phyloP scores from a whole-genome alignment of 2,888 invertebrate genomes.

The Zaprionus lineosus region DNA sequence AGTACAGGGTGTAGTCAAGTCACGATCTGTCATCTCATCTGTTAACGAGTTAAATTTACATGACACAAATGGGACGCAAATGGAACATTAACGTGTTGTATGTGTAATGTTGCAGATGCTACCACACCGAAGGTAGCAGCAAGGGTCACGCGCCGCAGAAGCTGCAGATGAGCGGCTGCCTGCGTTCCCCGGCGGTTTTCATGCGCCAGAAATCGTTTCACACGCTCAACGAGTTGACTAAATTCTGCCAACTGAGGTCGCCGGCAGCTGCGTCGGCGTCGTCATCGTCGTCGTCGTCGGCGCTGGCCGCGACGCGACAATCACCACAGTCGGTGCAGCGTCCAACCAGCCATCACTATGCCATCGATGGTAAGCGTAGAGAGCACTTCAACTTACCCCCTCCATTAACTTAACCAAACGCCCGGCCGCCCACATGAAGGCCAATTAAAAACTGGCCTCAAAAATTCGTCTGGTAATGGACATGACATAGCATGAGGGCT shows the following conservation, averaged over 20 bases:
- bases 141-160: slow-evolving; percentile 43
- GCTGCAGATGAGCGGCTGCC: slow-evolving; percentile 78
- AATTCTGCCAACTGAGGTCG: slow-evolving; percentile 72
- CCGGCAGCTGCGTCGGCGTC: slow-evolving; percentile 19
- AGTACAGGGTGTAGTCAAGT: too few species aligned
- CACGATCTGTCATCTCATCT: too few species aligned
- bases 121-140: slow-evolving; percentile 57
- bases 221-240: slow-evolving; percentile 80
- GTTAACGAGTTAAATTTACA: too few species aligned
- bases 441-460: slow-evolving; percentile 42
- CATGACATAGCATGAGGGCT: neutral
- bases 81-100: slow-evolving; percentile 16
- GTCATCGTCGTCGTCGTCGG: slow-evolving; percentile 2
- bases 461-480: slow-evolving; percentile 30
- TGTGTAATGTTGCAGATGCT: slow-evolving; percentile 64
- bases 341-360: slow-evolving; percentile 42
- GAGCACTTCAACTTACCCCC: too few species aligned
- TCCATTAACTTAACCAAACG: neutral
- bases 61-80: too few species aligned
- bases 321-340: slow-evolving; percentile 11
- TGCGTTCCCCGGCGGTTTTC: slow-evolving; percentile 80
- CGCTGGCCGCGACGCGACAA: slow-evolving; percentile 24
- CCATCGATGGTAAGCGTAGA: slow-evolving; percentile 75
- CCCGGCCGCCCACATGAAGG: slow-evolving; percentile 41
- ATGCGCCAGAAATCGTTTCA: slow-evolving; percentile 82